phyloP scores from a whole-genome alignment of 2,888 invertebrate species.

The Gnatocerus cornutus region DNA sequence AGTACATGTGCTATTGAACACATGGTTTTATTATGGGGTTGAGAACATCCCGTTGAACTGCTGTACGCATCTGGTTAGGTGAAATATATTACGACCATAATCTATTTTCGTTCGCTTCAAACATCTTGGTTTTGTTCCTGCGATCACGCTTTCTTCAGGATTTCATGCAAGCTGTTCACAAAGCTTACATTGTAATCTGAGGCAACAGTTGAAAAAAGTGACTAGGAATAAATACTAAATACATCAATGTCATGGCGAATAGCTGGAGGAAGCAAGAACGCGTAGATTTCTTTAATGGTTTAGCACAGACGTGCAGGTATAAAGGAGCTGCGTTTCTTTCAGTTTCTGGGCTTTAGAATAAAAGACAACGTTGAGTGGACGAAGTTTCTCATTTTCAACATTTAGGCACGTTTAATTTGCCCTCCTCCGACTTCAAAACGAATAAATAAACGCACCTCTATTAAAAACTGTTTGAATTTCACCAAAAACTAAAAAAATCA shows the following conservation, averaged over 20 bases:
- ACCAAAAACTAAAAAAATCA: too few species aligned
- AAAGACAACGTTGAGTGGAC: too few species aligned
- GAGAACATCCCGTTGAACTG: conserved; percentile 57
- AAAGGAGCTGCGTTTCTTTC: too few species aligned
- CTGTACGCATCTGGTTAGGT: conserved; percentile 58
- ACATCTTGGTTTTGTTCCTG: conserved; percentile 34
- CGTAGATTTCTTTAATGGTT: too few species aligned
- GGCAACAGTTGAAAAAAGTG: conserved; percentile 18
- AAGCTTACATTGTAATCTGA: conserved; percentile 32
- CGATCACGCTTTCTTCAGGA: conserved; percentile 32
- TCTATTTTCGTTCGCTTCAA: conserved; percentile 57
- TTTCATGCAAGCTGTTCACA: conserved; percentile 21
- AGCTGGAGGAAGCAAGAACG: background rate
- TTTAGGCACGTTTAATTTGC: too few species aligned
- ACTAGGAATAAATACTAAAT: conserved; percentile 2
- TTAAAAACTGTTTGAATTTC: too few species aligned
- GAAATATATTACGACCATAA: conserved; percentile 53
- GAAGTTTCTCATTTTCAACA: too few species aligned
- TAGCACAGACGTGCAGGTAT: too few species aligned
- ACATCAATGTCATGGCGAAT: background rate
- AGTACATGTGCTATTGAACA: conserved; percentile 46
- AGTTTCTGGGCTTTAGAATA: too few species aligned
- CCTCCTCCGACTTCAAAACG: too few species aligned
- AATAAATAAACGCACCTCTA: too few species aligned
- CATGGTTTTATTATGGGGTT: conserved; percentile 45